Conservation (phyloP, 1,140 invertebrate genomes). For the Lethocerus indicus region DNA sequence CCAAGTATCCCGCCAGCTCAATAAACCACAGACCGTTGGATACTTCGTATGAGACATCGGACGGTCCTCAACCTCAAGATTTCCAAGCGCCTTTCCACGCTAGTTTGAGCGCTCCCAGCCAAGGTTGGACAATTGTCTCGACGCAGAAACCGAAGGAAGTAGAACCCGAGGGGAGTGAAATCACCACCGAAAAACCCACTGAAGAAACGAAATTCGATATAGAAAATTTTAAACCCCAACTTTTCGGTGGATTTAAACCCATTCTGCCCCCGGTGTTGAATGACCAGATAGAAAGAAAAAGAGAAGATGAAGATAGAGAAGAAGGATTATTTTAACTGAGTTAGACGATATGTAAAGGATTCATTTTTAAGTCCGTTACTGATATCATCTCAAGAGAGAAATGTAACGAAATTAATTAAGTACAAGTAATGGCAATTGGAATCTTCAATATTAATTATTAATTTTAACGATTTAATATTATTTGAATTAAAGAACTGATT, state of each 20-base stretch:
- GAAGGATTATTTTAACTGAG: neutral
- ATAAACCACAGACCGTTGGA: constrained; percentile 16
- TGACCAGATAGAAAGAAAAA: neutral
- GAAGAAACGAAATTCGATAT: constrained; percentile 31
- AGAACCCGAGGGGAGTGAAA: constrained; percentile 18
- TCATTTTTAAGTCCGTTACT: neutral
- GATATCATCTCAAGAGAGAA: no score
- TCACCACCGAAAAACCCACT: constrained; percentile 7
- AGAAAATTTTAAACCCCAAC: constrained; percentile 47
- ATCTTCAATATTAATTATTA: no score
- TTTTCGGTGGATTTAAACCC: constrained; percentile 49
- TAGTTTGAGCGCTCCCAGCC: constrained; percentile 35
- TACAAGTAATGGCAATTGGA: no score
- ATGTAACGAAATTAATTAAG: no score
- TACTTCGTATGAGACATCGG: neutral
- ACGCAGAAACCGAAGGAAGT: constrained; percentile 21
- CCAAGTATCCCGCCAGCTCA: constrained; percentile 2
- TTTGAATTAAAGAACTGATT: no score
- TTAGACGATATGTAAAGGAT: neutral
- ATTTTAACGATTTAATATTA: no score
- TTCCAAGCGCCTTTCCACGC: constrained; percentile 54
- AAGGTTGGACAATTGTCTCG: constrained; percentile 46
- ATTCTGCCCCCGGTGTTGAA: constrained; percentile 23
- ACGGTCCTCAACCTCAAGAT: constrained; percentile 23
- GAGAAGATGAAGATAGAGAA: neutral